These are phyloP conservation scores for Seladonia tumulorum DNA, from an alignment of 2,888 invertebrate genomes.

Conservation along the genomic window DNA sequence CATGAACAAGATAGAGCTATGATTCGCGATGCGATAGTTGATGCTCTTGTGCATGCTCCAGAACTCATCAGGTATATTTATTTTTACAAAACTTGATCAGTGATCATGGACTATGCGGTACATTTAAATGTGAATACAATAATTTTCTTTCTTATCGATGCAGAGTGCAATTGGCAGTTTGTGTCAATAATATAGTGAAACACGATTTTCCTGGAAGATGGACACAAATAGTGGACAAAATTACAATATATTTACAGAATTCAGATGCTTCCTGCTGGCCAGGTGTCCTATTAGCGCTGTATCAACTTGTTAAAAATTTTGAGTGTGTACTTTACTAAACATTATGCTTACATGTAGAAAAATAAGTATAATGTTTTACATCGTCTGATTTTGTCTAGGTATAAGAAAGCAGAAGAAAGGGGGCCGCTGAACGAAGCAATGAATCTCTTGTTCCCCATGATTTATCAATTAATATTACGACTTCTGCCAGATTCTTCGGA, in stretches of 20 bases:
- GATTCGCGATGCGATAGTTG: slow-evolving; percentile 97
- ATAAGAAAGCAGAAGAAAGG: slow-evolving; percentile 95
- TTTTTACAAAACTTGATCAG: background rate
- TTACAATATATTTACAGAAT: slow-evolving; percentile 96
- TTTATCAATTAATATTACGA: slow-evolving; percentile 92
- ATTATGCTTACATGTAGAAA: slow-evolving; percentile 4
- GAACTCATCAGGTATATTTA: slow-evolving; percentile 88
- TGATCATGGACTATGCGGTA: background rate
- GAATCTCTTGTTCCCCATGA: slow-evolving; percentile 95
- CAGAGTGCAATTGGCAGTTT: slow-evolving; percentile 95
- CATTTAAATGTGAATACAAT: background rate
- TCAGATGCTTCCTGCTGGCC: slow-evolving; percentile 95
- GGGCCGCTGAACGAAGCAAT: slow-evolving; percentile 97
- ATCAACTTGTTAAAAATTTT: slow-evolving; percentile 96
- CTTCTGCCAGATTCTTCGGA: slow-evolving; percentile 94
- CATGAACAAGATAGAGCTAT: slow-evolving; percentile 98
- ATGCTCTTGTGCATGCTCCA: slow-evolving; percentile 96
- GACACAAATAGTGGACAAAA: slow-evolving; percentile 98
- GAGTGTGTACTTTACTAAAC: slow-evolving; percentile 85
- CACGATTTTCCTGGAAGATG: slow-evolving; percentile 97
- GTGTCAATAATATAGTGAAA: slow-evolving; percentile 96
- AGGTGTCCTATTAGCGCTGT: slow-evolving; percentile 95
- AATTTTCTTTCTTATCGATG: slow-evolving; percentile 62
- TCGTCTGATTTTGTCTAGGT: slow-evolving; percentile 87
- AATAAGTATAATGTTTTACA: background rate